Evolutionary conservation across 2,797 vertebrate genomes (phyloP), one percentile per base, ranked within the genome.

Genomic region (Spinus pinus): DNA sequence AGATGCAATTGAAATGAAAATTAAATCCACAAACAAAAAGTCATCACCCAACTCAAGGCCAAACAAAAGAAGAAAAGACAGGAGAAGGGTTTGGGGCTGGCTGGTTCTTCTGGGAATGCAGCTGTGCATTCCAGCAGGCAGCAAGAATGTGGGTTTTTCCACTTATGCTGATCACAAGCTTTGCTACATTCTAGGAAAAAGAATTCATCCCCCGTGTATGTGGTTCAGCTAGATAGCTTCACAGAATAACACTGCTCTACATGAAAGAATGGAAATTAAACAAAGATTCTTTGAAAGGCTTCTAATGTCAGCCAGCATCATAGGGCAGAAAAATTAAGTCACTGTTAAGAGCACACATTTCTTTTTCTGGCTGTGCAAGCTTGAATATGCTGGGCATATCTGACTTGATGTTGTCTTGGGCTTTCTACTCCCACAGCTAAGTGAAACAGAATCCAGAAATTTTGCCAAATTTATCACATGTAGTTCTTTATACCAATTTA

Each of bases 131-230:
- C 92, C 94, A 92, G 65, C 74, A 62, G 61, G 54, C 94, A 94
- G 92, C 65, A 96, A 88, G 94, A 94, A 97, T 94, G 96, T 58
- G 87, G 91, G 82, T 35, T 96, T 96, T 96, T 93, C 95, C 94
- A 91, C 53, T 83, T 65, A 19, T 0, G 1, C 80, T 54, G 72
- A 92, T 91, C 81, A 54, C 54, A 93, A 79, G 54, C 81, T 91
- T 91, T 69, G 75, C 37, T 91, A 83, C 69, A 62, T 83, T 86
- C 58, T 83, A 56, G 54, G 70, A 47, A 92, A 61, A 81, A 81
- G 9, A 58, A 47, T 57, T 82, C 58, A n/a, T 20, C 37, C 35
- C 5, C 46, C 30, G 11, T 28, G 16, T 14, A 46, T 2, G 18
- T 6, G 30, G 39, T 42, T 88, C 80, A 74, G 4, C 37, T 47